A percentile compares a stretch with the other conserved stretches of the same genome.
Conservation (phyloP, 2,797 vertebrate genomes). For the Acanthopagrus latus region DNA sequence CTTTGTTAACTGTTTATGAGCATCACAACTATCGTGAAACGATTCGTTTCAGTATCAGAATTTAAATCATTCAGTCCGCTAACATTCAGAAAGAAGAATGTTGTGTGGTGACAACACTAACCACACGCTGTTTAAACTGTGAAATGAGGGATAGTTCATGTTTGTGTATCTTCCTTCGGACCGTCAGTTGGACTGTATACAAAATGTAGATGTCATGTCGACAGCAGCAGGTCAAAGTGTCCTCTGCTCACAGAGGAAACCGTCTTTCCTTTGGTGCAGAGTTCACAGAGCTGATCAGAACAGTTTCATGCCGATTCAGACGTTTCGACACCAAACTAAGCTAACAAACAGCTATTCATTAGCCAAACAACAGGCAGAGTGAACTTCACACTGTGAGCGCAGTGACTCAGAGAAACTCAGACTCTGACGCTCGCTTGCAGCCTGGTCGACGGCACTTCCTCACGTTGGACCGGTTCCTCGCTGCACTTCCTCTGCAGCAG, state of each 20-base stretch:
- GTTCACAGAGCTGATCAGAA: not conserved
- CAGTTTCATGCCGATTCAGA: not conserved
- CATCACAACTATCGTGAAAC: no score
- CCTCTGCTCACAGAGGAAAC: constrained; percentile 5
- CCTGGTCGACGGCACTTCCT: constrained; percentile 26
- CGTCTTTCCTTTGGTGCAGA: not conserved
- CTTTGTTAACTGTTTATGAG: no score
- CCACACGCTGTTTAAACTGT: no score
- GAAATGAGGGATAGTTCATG: no score
- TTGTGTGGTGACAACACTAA: no score
- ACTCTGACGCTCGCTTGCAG: not conserved
- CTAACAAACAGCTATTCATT: not conserved
- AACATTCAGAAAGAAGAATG: no score
- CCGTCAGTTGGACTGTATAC: not conserved
- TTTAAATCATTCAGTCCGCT: no score
- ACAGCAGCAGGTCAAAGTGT: not conserved
- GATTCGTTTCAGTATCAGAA: no score
- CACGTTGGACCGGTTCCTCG: not conserved
- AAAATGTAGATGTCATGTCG: not conserved
- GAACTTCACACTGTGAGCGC: not conserved
- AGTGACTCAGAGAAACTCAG: not conserved
- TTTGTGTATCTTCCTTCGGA: not conserved
- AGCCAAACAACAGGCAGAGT: not conserved
- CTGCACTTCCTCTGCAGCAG: constrained; percentile 22
- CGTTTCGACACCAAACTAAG: not conserved